phyloP scores from a whole-genome alignment of 1,140 invertebrate species.

The Zaprionus tsacasi region DNA sequence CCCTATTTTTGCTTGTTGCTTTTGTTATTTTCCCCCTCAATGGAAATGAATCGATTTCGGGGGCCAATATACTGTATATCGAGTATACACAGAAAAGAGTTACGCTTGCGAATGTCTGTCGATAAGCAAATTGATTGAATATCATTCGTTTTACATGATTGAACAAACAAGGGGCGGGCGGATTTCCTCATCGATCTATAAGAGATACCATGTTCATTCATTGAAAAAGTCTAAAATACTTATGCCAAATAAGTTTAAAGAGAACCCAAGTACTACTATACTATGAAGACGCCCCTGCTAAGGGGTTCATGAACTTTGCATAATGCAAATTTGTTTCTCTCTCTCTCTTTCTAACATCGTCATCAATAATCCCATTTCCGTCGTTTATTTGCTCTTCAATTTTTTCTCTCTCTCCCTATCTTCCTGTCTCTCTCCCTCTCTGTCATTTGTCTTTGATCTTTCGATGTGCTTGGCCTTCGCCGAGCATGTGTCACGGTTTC shows the following conservation, averaged over 20 bases:
- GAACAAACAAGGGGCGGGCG: neutral
- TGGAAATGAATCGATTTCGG: neutral
- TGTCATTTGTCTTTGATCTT: conserved; percentile 9
- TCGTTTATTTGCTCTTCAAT: conserved; percentile 2
- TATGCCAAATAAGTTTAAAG: neutral
- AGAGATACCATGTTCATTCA: neutral
- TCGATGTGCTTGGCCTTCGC: conserved; percentile 49
- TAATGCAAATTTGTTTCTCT: neutral
- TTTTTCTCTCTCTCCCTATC: neutral
- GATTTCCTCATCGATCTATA: conserved; percentile 2
- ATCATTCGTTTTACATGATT: conserved; percentile 2
- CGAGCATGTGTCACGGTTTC: conserved; percentile 64
- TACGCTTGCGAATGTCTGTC: neutral
- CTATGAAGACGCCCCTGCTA: neutral
- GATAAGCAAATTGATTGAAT: conserved; percentile 3
- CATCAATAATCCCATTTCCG: conserved; percentile 23
- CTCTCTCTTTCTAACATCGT: neutral
- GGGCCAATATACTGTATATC: neutral
- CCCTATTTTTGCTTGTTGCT: conserved; percentile 1
- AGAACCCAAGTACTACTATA: neutral
- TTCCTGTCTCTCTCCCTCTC: neutral
- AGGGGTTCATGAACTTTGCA: neutral
- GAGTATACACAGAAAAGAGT: neutral
- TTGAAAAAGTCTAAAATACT: too few relatives aligned
- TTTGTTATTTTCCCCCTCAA: neutral